Base-by-base conservation (phyloP, 2,888 invertebrate genomes). In the Drosophila aldrichi region DNA sequence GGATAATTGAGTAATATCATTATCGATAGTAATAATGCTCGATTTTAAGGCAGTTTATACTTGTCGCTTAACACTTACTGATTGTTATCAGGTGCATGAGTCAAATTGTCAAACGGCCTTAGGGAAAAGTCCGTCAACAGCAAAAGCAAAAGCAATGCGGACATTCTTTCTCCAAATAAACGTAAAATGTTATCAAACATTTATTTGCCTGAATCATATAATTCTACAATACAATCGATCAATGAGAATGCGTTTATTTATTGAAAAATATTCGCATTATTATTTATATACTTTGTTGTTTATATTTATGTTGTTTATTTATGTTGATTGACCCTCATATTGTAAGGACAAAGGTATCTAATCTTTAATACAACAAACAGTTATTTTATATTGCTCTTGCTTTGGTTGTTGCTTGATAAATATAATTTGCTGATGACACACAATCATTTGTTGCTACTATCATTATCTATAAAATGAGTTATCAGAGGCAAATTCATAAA, bases 391-490 rank as follows among this genome's bases (percentile, higher is more conserved):
- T 14, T 6, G 40, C 40, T 54, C 63, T 48, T 46, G 36, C 32
- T 18, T 55, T 34, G 5, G 9, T 34, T 16, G 46, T 20, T 46
- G 32, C n/a, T 25, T 29, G 18, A 40, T 29, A 29, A 18, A 55
- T 29, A 55, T 18, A 64, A 18, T 20, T 49, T 34, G 20, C 32
- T 16, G 54, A 49, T 74, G 74, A 74, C 74, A 74, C 73, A 74
- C 43, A 14, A n/a, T 36, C 54, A 71, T 52, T 46, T 73, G 73
- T 46, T 73, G 73, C 52, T 25, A 25, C 56, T 44, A 25, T 56
- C 63, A 62, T 65, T 72, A 58, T 67, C 57, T 58, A 55, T 43
- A 36, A 58, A 72, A 34, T 18, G 34, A 56, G 38, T 58, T 70
- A 58, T 20, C 44, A 44, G 40, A n/a, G 36, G 25, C 32, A 60